phyloP scores from a whole-genome alignment of 1,140 invertebrate genomes.

The Scaptodrosophila lebanonensis region DNA sequence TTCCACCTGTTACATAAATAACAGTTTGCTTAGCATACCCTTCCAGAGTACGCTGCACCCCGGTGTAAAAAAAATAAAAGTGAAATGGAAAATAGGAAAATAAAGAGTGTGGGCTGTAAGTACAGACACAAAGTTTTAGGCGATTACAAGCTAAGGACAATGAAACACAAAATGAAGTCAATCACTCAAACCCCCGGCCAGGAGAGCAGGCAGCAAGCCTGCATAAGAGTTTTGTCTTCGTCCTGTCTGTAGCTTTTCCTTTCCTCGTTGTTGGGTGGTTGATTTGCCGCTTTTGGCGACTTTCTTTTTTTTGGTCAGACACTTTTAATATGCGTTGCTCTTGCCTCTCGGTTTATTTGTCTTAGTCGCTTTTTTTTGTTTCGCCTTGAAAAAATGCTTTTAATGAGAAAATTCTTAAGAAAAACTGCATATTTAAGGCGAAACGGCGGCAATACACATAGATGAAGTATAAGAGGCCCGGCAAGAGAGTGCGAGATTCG shows the following conservation, averaged over 20 bases:
- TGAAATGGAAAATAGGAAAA: background rate
- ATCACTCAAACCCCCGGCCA: constrained; percentile 54
- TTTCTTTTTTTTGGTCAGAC: constrained; percentile 50
- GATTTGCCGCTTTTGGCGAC: constrained; percentile 38
- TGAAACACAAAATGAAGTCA: constrained; percentile 43
- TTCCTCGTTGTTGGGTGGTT: constrained; percentile 42
- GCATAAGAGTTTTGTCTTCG: constrained; percentile 25
- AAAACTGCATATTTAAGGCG: constrained; percentile 70
- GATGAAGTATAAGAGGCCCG: constrained; percentile 21
- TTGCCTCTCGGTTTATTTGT: background rate
- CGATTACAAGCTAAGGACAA: constrained; percentile 10
- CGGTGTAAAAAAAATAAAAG: constrained; percentile 3
- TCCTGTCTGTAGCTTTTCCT: background rate
- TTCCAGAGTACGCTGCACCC: too few species aligned
- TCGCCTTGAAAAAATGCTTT: constrained; percentile 48
- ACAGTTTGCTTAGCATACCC: too few species aligned
- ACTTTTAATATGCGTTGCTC: constrained; percentile 66
- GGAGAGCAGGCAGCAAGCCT: too few species aligned
- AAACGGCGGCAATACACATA: constrained; percentile 50
- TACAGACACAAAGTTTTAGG: too few species aligned
- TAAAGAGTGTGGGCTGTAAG: too few species aligned
- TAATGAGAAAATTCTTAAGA: constrained; percentile 73
- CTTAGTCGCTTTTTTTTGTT: constrained; percentile 35
- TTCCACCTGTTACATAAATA: too few species aligned
- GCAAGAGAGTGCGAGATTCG: background rate